These are phyloP conservation scores for Cheilosia impressa DNA, from an alignment of 2,888 invertebrate genomes.

Conservation along the genomic window DNA sequence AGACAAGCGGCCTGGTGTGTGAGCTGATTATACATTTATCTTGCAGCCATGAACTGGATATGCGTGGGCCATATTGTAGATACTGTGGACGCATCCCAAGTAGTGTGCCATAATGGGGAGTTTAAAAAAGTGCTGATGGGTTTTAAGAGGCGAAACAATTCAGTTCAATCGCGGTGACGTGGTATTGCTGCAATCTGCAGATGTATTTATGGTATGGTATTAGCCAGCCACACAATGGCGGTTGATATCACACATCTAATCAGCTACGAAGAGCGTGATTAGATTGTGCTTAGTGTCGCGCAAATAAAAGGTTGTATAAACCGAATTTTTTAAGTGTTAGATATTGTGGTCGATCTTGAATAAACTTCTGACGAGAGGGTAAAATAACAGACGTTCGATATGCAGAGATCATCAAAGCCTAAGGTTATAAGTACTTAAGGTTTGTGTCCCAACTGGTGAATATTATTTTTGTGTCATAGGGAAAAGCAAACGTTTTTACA, in stretches of 20 bases:
- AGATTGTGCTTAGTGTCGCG: background rate
- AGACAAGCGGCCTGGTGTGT: constrained; percentile 3
- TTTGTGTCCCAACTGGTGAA: no score
- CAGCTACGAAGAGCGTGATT: background rate
- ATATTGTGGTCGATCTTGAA: no score
- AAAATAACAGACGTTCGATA: no score
- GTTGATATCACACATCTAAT: background rate
- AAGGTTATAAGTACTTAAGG: no score
- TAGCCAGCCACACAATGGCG: background rate
- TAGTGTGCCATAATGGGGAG: constrained; percentile 17
- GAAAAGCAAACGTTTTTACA: no score
- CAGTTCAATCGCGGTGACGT: background rate
- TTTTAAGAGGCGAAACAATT: background rate
- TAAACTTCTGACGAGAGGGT: no score
- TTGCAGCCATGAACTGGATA: constrained; percentile 26
- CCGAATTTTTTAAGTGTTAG: background rate
- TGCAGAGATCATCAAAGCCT: no score
- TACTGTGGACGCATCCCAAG: background rate
- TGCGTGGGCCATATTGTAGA: constrained; percentile 9
- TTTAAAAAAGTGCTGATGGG: background rate
- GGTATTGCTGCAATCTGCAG: background rate
- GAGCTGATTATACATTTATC: constrained; percentile 36
- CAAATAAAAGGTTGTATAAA: background rate
- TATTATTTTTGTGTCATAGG: no score
- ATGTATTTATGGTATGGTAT: background rate